A percentile compares a stretch with the other conserved stretches of the same genome.
Evolutionary conservation across 2,113 vertebrate genomes (phyloP).

Genomic region (Syrmaticus mikado): DNA sequence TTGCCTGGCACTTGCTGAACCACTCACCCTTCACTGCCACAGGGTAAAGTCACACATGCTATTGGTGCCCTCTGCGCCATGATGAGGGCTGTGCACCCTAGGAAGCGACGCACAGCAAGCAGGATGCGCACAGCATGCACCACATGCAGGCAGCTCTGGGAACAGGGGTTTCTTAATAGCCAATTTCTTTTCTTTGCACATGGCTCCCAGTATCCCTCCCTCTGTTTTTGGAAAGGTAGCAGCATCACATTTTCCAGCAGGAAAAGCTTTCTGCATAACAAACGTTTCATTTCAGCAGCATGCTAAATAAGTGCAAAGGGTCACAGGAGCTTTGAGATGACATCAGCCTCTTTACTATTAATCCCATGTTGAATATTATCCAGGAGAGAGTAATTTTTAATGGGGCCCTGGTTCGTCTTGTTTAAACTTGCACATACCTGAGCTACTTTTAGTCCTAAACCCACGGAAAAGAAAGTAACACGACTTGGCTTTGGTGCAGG

Average conservation of each 20-base stretch:
- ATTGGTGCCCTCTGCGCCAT: fast-evolving
- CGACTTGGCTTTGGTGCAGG: conserved; percentile 42
- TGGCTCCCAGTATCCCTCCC: background rate
- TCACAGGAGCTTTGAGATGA: conserved; percentile 53
- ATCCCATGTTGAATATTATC: conserved; percentile 73
- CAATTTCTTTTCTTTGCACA: background rate
- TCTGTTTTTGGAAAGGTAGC: background rate
- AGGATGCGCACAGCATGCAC: fast-evolving
- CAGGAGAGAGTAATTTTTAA: conserved; percentile 74
- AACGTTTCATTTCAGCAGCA: background rate
- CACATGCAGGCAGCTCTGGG: background rate
- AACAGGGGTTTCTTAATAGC: background rate
- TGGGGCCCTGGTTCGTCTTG: conserved; percentile 56
- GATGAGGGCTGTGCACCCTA: fast-evolving
- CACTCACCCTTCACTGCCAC: too few species aligned
- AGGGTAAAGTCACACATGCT: fast-evolving
- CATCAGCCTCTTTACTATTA: conserved; percentile 67
- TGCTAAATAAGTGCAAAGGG: conserved; percentile 52
- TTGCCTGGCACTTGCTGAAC: background rate
- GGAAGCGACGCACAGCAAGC: fast-evolving
- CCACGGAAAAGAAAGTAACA: conserved; percentile 69
- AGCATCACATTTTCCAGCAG: conserved; percentile 47
- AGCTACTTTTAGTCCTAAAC: conserved; percentile 65
- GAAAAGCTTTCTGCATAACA: background rate
- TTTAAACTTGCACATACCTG: conserved; percentile 76